Evolutionary conservation across 2,797 vertebrate genomes (phyloP).

Genomic region (Apogon talboti): DNA sequence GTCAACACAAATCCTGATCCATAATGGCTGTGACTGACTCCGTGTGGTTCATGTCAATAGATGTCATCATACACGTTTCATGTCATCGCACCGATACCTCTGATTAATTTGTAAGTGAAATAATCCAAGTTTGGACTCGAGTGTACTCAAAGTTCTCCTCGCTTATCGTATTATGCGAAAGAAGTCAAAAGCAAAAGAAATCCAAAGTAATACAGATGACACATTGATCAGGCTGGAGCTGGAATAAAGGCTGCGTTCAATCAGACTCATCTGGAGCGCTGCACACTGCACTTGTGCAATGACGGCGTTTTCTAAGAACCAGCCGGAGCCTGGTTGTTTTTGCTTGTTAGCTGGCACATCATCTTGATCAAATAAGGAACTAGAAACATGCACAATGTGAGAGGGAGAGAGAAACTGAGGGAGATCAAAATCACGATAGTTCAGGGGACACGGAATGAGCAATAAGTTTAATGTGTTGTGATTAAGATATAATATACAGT

Average conservation of each 20-base stretch:
- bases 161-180: background rate
- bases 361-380: conserved; percentile 48
- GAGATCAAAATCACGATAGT: conserved; percentile 7
- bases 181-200: background rate
- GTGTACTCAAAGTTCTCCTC: background rate
- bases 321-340: conserved; percentile 20
- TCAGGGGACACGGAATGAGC: conserved; percentile 5
- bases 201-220: too few species aligned
- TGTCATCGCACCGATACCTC: conserved; percentile 2
- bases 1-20: conserved; percentile 4
- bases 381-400: conserved; percentile 26
- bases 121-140: background rate
- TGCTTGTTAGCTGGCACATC: conserved; percentile 34
- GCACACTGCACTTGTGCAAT: conserved; percentile 41
- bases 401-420: conserved; percentile 4
- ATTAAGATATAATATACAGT: background rate
- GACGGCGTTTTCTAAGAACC: conserved; percentile 39
- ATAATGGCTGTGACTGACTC: background rate
- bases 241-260: conserved; percentile 39
- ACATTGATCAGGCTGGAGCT: background rate
- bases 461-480: background rate
- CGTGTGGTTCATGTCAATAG: background rate
- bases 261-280: conserved; percentile 52
- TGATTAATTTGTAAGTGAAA: conserved; percentile 1
- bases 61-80: background rate